phyloP scores from a whole-genome alignment of 2,113 vertebrate genomes.

The Microcebus murinus region DNA sequence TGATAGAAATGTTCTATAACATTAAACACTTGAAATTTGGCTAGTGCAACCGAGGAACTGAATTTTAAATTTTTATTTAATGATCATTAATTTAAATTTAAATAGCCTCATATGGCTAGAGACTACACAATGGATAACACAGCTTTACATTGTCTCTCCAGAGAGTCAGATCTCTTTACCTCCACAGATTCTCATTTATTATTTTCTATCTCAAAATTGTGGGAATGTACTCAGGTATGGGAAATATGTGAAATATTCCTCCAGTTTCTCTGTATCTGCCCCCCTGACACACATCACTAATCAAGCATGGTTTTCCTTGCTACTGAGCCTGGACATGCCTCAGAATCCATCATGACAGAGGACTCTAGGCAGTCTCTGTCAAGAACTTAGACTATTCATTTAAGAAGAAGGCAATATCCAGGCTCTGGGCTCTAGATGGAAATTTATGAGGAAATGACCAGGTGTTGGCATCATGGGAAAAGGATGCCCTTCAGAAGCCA shows the following conservation, averaged over 20 bases:
- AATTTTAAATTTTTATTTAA: background rate
- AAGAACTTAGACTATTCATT: background rate
- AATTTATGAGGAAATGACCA: background rate
- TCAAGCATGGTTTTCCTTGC: background rate
- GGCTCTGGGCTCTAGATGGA: background rate
- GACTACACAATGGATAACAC: background rate
- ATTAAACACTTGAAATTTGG: background rate
- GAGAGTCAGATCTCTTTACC: background rate
- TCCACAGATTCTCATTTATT: background rate
- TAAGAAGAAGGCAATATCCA: background rate
- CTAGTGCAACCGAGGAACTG: background rate
- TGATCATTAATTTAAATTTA: background rate
- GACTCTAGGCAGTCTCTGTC: background rate
- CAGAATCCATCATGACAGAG: background rate
- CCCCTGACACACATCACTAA: background rate
- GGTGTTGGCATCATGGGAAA: background rate
- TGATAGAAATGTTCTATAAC: background rate
- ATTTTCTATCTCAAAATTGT: background rate
- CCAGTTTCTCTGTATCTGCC: background rate
- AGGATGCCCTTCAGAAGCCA: background rate
- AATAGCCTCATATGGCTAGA: background rate
- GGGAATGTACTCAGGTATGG: background rate
- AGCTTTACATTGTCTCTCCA: background rate
- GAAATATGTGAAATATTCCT: background rate
- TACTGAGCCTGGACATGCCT: background rate